These are phyloP conservation scores for Crax fasciolata DNA, from an alignment of 2,797 vertebrate genomes.

Conservation along the genomic window DNA sequence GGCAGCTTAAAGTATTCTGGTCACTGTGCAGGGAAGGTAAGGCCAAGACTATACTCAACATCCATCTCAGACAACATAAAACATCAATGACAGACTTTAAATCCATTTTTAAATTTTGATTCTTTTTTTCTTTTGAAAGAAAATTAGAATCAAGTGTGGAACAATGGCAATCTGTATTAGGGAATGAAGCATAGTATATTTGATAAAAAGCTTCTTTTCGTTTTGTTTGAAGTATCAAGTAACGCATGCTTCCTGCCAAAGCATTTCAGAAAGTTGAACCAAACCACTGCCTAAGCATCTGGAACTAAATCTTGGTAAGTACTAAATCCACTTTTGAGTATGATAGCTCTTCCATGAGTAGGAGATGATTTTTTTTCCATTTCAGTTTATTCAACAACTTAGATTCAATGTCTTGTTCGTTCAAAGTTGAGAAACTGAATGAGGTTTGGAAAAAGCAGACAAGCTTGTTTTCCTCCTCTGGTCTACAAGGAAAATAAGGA, in stretches of 20 bases:
- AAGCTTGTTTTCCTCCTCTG: slow-evolving; percentile 34
- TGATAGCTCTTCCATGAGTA: neutral
- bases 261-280: slow-evolving; percentile 20
- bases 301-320: neutral
- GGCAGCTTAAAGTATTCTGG: neutral
- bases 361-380: neutral
- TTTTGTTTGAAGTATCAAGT: slow-evolving; percentile 5
- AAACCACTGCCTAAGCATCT: slow-evolving; percentile 1
- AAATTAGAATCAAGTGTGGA: neutral
- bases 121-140: neutral
- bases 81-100: neutral
- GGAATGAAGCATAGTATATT: neutral
- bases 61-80: neutral
- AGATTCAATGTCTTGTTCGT: neutral
- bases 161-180: neutral
- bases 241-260: slow-evolving; percentile 17
- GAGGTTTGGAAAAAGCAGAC: slow-evolving; percentile 3
- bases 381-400: slow-evolving; percentile 12
- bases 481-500: slow-evolving; percentile 14
- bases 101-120: neutral
- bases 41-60: neutral
- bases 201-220: slow-evolving; percentile 17
- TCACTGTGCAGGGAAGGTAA: neutral
- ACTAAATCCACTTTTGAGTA: slow-evolving; percentile 17
- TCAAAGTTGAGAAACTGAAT: slow-evolving; percentile 16